Conservation (phyloP, 2,888 invertebrate species). For the Diplazon laetatorius region DNA sequence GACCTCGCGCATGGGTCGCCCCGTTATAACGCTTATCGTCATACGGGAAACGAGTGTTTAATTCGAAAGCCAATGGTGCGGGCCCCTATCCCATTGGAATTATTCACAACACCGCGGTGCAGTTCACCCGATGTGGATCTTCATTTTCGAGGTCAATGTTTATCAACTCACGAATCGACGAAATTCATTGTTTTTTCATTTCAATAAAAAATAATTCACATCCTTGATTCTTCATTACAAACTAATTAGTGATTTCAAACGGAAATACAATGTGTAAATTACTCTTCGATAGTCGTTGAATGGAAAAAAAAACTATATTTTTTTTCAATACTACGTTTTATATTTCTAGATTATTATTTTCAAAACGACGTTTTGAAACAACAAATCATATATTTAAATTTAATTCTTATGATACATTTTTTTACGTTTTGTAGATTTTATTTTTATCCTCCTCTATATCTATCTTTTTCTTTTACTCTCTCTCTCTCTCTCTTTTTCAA, state of each 20-base stretch:
- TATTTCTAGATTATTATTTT: neutral
- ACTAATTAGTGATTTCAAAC: too few relatives aligned
- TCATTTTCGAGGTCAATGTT: too few relatives aligned
- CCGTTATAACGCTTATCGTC: conserved; percentile 12
- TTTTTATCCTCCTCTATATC: neutral
- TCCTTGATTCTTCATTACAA: too few relatives aligned
- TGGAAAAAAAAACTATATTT: too few relatives aligned
- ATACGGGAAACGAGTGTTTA: conserved; percentile 17
- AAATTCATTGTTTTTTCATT: too few relatives aligned
- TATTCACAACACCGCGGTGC: neutral
- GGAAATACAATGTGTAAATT: too few relatives aligned
- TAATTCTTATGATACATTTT: neutral
- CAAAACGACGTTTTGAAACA: neutral
- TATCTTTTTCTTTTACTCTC: neutral
- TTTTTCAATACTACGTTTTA: neutral
- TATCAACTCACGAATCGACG: too few relatives aligned
- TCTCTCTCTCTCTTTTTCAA: neutral
- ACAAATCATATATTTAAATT: neutral
- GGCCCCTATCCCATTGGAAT: conserved; percentile 13
- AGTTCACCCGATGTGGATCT: neutral
- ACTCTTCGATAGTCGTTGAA: too few relatives aligned
- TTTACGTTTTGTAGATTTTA: neutral
- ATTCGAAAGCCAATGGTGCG: conserved; percentile 11
- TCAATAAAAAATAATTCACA: too few relatives aligned
- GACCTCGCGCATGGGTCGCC: conserved; percentile 22